Conservation (phyloP, 2,888 invertebrate genomes). For the Siphonodentalium dalli region DNA sequence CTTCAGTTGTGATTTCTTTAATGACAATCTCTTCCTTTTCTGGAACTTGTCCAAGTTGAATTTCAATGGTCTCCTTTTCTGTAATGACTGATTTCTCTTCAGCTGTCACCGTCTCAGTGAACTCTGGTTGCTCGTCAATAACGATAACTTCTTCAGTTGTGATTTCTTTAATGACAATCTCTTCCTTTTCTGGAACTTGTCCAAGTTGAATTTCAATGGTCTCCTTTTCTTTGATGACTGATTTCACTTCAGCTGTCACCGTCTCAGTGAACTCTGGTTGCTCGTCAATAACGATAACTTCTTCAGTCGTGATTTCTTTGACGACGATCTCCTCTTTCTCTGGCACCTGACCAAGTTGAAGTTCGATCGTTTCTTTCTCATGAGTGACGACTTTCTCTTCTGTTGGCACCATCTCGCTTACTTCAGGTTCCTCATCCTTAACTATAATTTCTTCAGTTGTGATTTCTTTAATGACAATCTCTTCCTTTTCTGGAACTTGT, state of each 20-base stretch:
- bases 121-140: slow-evolving; percentile 45
- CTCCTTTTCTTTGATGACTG: too few species aligned
- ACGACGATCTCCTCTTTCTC: slow-evolving; percentile 3
- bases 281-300: too few species aligned
- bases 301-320: slow-evolving; percentile 23
- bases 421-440: slow-evolving; percentile 25
- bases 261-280: too few species aligned
- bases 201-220: too few species aligned
- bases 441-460: slow-evolving; percentile 30
- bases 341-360: slow-evolving; percentile 6
- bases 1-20: slow-evolving; percentile 30
- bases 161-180: slow-evolving; percentile 42
- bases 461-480: too few species aligned
- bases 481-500: slow-evolving; percentile 33
- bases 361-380: slow-evolving; percentile 18
- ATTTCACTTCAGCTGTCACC: too few species aligned
- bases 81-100: too few species aligned
- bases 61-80: neutral
- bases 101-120: slow-evolving; percentile 39
- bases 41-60: too few species aligned
- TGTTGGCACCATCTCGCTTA: slow-evolving; percentile 26
- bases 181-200: slow-evolving; percentile 33
- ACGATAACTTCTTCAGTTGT: slow-evolving; percentile 37
- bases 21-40: slow-evolving; percentile 32
- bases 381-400: slow-evolving; percentile 30